Evolutionary conservation across 92 coral and sea anemone species (phyloP).

Genomic region (Heteractis magnifica): DNA sequence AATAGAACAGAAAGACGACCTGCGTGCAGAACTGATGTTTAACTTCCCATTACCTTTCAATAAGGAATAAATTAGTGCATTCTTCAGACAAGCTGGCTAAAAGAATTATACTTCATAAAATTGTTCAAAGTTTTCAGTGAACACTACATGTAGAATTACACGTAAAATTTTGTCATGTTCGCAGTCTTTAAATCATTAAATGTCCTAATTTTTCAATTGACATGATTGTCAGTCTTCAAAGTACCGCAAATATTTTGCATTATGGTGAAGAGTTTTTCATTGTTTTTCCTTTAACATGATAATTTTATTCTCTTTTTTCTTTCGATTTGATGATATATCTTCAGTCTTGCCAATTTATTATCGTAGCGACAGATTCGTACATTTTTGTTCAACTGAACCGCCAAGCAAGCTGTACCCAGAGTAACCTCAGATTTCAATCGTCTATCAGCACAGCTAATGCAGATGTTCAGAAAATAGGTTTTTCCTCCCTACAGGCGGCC

Average conservation of each 20-base stretch:
- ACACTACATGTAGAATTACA: too few species aligned
- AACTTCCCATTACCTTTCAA: not conserved
- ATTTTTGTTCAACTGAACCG: not conserved
- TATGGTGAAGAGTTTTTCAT: too few species aligned
- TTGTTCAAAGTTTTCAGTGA: not conserved
- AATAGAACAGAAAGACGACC: not conserved
- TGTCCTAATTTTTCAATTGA: too few species aligned
- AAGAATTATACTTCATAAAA: not conserved
- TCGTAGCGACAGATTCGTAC: not conserved
- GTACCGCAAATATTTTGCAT: too few species aligned
- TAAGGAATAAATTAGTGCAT: not conserved
- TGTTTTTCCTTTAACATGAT: too few species aligned
- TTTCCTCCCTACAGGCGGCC: conserved; percentile 1
- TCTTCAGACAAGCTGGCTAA: not conserved
- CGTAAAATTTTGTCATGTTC: too few species aligned
- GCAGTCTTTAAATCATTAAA: too few species aligned
- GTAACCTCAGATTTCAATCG: not conserved
- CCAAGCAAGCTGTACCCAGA: not conserved
- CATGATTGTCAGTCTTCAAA: too few species aligned
- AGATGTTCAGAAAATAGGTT: conserved; percentile 10
- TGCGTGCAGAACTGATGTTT: not conserved
- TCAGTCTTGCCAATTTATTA: not conserved
- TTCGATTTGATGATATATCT: not conserved
- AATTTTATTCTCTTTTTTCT: too few species aligned
- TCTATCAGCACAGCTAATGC: not conserved